Base-by-base conservation (phyloP, 2,797 vertebrate species). In the Remorina albescens region DNA sequence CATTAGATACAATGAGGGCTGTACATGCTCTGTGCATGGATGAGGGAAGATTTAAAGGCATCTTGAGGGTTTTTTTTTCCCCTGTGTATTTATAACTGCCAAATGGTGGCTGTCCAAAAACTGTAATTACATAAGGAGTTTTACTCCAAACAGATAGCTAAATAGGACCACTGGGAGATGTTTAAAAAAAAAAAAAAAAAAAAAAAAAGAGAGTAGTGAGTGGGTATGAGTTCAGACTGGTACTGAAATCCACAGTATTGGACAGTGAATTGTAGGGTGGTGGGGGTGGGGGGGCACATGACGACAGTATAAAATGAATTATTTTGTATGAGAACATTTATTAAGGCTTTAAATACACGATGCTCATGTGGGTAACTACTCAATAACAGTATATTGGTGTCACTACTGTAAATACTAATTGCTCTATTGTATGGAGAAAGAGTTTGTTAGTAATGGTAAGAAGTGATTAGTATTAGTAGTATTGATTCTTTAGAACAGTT, bases 341-440 rank as follows among this genome's bases (percentile, higher is more conserved):
- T 93, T 93, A 91, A 93, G 89, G 91, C 89, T 86, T 90, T 84
- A 83, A 87, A 88, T 87, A 89, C 82, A 88, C 69, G 26, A 30
- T 55, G 32, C 47, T 23, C 73, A 59, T 41, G 19, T 78, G 59
- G 66, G 59, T 66, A 61, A 70, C 81, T 74, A 84, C 69, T 80
- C n/a, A n/a, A n/a, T 73, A 69, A 82, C 77, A 79, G 67, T 61
- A 83, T 75, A 57, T 16, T 63, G 71, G 72, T 82, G 64, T 78
- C 37, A 78, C 72, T 62, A n/a, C n/a, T n/a, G n/a, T n/a, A 71
- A 69, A 76, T 73, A 78, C 54, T 86, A 44, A 70, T 57, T 42
- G 71, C 23, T 77, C 51, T 78, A 65, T 42, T 51, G 34, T 71
- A 80, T 67, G 74, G 58, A 56, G 72, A 49, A 13, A 70, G 32